A percentile compares a stretch with the other conserved stretches of the same genome.
Conservation (phyloP, 2,888 invertebrate species). For the Drosophila merina region DNA sequence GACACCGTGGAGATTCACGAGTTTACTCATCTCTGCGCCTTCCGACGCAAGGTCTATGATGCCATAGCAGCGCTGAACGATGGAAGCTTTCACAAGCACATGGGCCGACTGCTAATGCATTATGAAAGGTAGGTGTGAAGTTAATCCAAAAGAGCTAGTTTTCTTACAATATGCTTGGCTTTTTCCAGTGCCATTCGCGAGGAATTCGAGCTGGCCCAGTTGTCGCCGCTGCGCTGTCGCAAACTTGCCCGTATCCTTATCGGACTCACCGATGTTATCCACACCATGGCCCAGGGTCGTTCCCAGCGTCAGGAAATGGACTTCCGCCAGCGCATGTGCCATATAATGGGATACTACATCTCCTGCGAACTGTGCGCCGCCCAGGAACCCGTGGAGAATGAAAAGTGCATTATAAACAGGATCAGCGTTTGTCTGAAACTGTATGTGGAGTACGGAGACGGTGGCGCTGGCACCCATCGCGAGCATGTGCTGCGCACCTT, state of each 20-base stretch:
- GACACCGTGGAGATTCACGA: slow-evolving; percentile 39
- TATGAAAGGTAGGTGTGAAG: slow-evolving; percentile 59
- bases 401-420: slow-evolving; percentile 62
- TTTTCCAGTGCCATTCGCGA: slow-evolving; percentile 61
- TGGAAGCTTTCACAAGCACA: slow-evolving; percentile 56
- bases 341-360: slow-evolving; percentile 70
- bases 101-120: slow-evolving; percentile 55
- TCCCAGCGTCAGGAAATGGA: slow-evolving; percentile 10
- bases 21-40: slow-evolving; percentile 60
- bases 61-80: slow-evolving; percentile 64
- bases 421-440: slow-evolving; percentile 61
- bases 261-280: slow-evolving; percentile 58
- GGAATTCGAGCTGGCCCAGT: slow-evolving; percentile 52
- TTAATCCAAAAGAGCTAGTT: neutral
- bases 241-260: slow-evolving; percentile 58
- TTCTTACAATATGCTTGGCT: neutral
- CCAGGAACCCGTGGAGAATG: slow-evolving; percentile 53
- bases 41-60: slow-evolving; percentile 59
- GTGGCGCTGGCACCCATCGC: slow-evolving; percentile 33
- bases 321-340: slow-evolving; percentile 62
- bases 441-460: slow-evolving; percentile 51
- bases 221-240: slow-evolving; percentile 53
- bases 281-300: slow-evolving; percentile 44
- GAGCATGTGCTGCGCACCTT: slow-evolving; percentile 60
- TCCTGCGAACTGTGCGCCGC: slow-evolving; percentile 71